Percentiles rank a stretch among this genome's conserved stretches.
These are phyloP conservation scores for Onthophagus sagittarius DNA, from an alignment of 2,888 invertebrate species.

Conservation along the genomic window DNA sequence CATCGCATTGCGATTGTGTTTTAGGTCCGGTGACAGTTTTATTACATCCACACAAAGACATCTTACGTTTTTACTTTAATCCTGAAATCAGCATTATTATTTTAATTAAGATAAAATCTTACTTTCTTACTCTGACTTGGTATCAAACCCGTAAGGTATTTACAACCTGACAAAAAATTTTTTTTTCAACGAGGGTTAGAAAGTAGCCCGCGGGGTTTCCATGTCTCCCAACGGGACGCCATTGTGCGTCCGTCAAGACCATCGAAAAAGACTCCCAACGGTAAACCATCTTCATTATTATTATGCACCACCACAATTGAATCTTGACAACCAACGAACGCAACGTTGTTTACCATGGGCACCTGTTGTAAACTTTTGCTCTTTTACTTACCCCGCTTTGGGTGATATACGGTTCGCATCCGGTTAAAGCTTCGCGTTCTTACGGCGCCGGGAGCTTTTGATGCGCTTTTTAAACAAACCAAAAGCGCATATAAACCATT, in stretches of 20 bases:
- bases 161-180: not conserved
- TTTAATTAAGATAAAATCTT: too few species aligned
- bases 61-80: not conserved
- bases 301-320: constrained; percentile 34
- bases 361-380: constrained; percentile 25
- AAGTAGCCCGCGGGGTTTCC: constrained; percentile 34
- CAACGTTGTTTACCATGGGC: constrained; percentile 30
- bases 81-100: too few species aligned
- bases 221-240: constrained; percentile 45
- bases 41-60: constrained; percentile 24
- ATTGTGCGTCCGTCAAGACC: constrained; percentile 49
- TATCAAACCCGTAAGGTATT: not conserved
- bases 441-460: not conserved
- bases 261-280: constrained; percentile 42
- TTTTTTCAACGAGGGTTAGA: not conserved
- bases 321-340: constrained; percentile 26
- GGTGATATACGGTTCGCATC: constrained; percentile 20
- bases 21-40: constrained; percentile 36
- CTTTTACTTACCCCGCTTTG: constrained; percentile 13
- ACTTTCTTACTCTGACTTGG: too few species aligned
- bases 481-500: not conserved
- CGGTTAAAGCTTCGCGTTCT: not conserved
- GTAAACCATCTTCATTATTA: constrained; percentile 49
- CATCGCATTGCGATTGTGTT: constrained; percentile 28
- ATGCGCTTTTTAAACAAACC: not conserved